Evolutionary conservation across 2,113 vertebrate species (phyloP).

Genomic region (Opisthocomus hoazin): DNA sequence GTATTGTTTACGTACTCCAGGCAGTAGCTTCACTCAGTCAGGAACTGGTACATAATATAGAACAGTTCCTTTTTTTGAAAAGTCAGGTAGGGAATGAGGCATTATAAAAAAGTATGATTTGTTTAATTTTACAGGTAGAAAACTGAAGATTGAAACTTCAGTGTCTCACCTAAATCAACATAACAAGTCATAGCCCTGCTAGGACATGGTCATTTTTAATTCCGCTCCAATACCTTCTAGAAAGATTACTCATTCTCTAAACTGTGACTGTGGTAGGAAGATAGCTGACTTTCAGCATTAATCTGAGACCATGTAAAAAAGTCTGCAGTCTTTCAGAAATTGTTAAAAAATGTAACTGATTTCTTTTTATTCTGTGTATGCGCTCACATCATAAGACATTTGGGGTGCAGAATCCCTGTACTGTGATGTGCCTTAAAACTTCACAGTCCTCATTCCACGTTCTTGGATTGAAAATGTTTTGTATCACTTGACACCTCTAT

Average conservation of each 20-base stretch:
- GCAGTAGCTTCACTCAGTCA: background rate
- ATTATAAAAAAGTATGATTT: background rate
- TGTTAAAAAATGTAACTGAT: background rate
- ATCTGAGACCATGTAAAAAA: background rate
- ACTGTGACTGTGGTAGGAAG: background rate
- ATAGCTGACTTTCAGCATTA: background rate
- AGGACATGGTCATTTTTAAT: background rate
- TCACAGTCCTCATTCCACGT: background rate
- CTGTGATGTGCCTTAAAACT: background rate
- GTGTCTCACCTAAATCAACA: background rate
- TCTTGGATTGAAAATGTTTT: background rate
- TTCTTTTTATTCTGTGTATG: background rate
- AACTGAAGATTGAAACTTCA: background rate
- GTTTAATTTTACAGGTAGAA: background rate
- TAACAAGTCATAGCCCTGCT: background rate
- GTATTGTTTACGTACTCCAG: background rate
- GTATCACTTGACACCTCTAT: background rate
- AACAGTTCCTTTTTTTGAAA: background rate
- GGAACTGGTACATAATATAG: background rate
- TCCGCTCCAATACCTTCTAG: background rate
- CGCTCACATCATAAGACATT: background rate
- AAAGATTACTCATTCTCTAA: background rate
- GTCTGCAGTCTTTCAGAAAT: background rate
- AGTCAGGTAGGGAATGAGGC: background rate
- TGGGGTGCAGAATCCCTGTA: background rate